Evolutionary conservation across 2,113 vertebrate genomes (phyloP).

Genomic region (Gymnocephalus cernua): DNA sequence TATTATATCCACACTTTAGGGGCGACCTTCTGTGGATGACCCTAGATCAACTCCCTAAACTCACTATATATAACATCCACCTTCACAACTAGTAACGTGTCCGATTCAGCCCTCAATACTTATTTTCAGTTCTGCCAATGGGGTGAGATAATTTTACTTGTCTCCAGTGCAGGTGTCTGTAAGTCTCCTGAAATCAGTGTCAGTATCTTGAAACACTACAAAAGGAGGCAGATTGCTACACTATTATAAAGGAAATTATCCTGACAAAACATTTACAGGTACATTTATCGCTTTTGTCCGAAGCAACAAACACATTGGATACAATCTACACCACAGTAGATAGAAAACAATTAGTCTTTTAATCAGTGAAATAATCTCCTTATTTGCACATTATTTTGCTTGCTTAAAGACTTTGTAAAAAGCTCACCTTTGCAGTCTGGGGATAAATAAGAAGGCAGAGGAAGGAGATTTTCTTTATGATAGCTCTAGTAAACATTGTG

Average conservation of each 20-base stretch:
- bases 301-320: not conserved
- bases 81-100: not conserved
- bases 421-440: not conserved
- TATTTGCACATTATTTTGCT: not conserved
- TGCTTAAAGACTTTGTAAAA: not conserved
- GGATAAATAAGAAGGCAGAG: not conserved
- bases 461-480: not conserved
- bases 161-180: not conserved
- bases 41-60: constrained; percentile 2
- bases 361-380: not conserved
- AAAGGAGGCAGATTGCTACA: not conserved
- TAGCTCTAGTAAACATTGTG: not conserved
- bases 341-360: not conserved
- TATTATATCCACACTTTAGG: too few species aligned
- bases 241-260: not conserved
- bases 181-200: not conserved
- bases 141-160: not conserved
- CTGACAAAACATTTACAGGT: not conserved
- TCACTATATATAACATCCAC: not conserved
- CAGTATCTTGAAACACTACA: not conserved
- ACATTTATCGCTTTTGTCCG: too few species aligned
- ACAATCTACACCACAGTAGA: not conserved
- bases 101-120: not conserved
- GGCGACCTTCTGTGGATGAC: constrained; percentile 32
- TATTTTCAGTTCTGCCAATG: not conserved